phyloP scores from a whole-genome alignment of 2,797 vertebrate genomes.

The Pangasius macronema region DNA sequence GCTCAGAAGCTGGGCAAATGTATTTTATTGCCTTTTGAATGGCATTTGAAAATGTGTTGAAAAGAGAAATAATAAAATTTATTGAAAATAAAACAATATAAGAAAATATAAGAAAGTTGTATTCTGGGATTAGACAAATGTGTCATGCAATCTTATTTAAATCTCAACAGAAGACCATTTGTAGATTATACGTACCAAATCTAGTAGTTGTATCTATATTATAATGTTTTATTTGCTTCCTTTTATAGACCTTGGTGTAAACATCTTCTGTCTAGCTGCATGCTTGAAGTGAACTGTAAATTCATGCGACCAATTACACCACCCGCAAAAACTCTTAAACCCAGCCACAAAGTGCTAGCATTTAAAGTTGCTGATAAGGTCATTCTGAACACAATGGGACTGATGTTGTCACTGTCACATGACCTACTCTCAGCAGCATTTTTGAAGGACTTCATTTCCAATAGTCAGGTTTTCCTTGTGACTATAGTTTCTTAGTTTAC shows the following conservation, averaged over 20 bases:
- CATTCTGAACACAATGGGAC: conserved; percentile 8
- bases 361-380: conserved; percentile 17
- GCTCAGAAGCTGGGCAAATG: neutral
- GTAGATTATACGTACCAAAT: neutral
- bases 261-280: conserved; percentile 19
- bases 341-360: conserved; percentile 15
- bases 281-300: conserved; percentile 10
- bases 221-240: neutral
- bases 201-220: neutral
- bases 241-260: neutral
- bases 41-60: neutral
- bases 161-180: neutral
- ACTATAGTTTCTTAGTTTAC: neutral
- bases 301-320: conserved; percentile 26
- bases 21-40: neutral
- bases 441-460: neutral
- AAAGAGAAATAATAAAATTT: neutral
- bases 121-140: neutral
- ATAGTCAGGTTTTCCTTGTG: neutral
- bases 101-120: neutral
- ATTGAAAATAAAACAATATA: neutral
- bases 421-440: neutral
- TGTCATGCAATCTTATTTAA: neutral
- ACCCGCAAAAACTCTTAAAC: conserved; percentile 22
- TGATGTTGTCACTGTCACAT: neutral